These are phyloP conservation scores for Masticophis lateralis DNA, from an alignment of 2,797 vertebrate species.

Conservation along the genomic window DNA sequence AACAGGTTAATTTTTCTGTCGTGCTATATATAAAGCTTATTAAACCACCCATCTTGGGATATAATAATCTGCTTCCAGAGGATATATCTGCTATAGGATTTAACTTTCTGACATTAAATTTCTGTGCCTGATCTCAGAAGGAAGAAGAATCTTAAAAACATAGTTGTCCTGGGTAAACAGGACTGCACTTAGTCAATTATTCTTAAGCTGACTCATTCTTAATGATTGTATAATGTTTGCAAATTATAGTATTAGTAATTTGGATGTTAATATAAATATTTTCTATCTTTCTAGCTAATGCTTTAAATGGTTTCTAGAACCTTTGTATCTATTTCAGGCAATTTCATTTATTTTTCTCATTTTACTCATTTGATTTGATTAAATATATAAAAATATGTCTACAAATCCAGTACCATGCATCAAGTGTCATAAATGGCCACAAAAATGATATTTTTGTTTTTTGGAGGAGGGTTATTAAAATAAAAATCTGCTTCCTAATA, in stretches of 20 bases:
- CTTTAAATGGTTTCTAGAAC: background rate
- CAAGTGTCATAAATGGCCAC: background rate
- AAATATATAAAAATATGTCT: background rate
- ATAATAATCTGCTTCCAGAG: background rate
- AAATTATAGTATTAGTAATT: background rate
- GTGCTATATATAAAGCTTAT: background rate
- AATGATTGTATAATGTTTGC: background rate
- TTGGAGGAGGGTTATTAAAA: background rate
- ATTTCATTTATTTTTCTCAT: slow-evolving; percentile 22
- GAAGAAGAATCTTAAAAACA: background rate
- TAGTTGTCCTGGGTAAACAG: background rate
- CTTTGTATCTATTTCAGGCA: background rate
- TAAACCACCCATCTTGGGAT: background rate
- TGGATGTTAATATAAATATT: background rate
- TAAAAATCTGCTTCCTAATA: background rate
- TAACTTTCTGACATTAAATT: background rate
- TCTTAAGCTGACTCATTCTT: background rate
- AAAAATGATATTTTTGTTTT: background rate
- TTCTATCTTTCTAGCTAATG: background rate
- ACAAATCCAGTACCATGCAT: background rate
- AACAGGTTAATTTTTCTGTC: background rate
- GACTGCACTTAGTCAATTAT: background rate
- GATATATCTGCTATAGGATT: background rate
- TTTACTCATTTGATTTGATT: background rate
- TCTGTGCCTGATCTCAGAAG: background rate